A percentile compares a stretch with the other conserved stretches of the same genome.
These are phyloP conservation scores for Ammospiza maritima DNA, from an alignment of 2,797 vertebrate species.

Conservation along the genomic window DNA sequence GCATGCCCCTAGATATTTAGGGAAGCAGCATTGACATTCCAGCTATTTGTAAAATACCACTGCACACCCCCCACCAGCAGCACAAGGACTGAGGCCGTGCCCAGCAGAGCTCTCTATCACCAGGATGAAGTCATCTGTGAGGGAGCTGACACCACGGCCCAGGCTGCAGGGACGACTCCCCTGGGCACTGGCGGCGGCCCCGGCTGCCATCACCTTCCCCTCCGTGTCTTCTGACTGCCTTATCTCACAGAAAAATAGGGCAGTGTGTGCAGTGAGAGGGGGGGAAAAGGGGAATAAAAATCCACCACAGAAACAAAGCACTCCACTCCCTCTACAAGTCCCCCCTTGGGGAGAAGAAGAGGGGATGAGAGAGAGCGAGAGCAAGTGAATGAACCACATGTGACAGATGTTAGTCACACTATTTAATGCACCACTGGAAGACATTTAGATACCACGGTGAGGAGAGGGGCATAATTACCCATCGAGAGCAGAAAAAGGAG, in stretches of 20 bases:
- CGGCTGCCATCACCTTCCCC: not conserved
- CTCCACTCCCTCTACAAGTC: not conserved
- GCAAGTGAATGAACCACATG: conserved; percentile 56
- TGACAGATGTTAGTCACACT: conserved; percentile 70
- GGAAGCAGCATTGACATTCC: not conserved
- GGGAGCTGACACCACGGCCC: conserved; percentile 23
- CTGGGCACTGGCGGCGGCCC: not conserved
- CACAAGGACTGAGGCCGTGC: not conserved
- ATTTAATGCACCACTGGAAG: conserved; percentile 70
- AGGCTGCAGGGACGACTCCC: conserved; percentile 30
- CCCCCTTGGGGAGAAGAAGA: conserved; percentile 55
- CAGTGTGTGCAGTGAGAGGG: not conserved
- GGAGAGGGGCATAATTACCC: conserved; percentile 33
- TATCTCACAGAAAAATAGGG: conserved; percentile 55
- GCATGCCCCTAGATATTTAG: not conserved
- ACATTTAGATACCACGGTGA: conserved; percentile 38
- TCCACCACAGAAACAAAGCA: conserved; percentile 47
- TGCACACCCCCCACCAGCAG: not conserved
- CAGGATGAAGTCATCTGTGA: conserved; percentile 63
- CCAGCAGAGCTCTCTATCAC: conserved; percentile 40
- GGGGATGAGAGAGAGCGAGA: conserved; percentile 20
- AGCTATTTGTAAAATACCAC: conserved; percentile 46
- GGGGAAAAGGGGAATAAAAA: not conserved
- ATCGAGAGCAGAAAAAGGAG: not conserved
- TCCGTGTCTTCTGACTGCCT: not conserved